Percentiles rank a stretch among this genome's conserved stretches.
Conservation (phyloP, 2,113 vertebrate genomes). For the Muntiacus reevesi region DNA sequence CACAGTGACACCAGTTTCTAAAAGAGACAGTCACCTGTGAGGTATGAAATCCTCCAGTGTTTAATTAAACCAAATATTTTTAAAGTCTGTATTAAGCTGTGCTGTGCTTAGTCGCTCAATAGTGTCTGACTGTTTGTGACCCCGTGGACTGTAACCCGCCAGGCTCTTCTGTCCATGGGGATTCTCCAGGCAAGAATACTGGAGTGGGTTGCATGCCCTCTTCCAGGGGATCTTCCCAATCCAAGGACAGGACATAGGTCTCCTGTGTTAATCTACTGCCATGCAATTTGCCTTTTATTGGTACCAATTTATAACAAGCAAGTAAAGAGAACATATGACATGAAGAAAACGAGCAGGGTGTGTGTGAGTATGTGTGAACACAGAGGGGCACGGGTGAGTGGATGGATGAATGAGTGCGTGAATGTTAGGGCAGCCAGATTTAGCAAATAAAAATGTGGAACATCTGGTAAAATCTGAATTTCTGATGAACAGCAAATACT, state of each 20-base stretch:
- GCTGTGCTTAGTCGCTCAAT: not conserved
- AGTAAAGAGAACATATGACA: not conserved
- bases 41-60: not conserved
- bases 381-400: rapidly evolving
- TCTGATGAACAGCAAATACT: not conserved
- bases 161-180: not conserved
- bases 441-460: not conserved
- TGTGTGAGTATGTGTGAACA: not conserved
- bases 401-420: not conserved
- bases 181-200: not conserved
- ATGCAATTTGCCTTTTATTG: not conserved
- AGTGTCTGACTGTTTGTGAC: rapidly evolving
- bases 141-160: not conserved
- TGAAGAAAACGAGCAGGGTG: not conserved
- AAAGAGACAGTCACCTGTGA: not conserved
- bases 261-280: not conserved
- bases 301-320: not conserved
- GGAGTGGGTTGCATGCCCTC: not conserved
- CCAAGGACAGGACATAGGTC: not conserved
- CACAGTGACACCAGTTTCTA: not conserved
- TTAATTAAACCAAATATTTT: not conserved
- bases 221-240: not conserved
- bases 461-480: not conserved
- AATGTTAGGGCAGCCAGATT: not conserved
- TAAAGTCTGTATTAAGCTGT: not conserved